A percentile compares a stretch with the other conserved stretches of the same genome.
phyloP scores from a whole-genome alignment of 2,797 vertebrate genomes.

The Sebastes oblongus region DNA sequence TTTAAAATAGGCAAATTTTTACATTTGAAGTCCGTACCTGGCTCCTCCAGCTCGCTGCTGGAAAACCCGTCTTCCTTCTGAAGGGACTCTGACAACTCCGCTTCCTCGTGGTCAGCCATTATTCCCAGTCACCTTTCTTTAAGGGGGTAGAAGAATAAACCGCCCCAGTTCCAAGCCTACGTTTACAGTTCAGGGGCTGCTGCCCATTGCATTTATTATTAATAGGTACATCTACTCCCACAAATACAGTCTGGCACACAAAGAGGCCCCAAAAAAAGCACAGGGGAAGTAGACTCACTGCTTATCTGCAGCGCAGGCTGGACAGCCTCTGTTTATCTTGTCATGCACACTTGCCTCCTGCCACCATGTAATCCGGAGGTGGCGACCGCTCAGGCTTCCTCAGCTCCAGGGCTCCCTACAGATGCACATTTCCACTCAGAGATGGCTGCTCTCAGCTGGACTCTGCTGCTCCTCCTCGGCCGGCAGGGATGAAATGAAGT shows the following conservation, averaged over 20 bases:
- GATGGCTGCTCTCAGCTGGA: slow-evolving; percentile 33
- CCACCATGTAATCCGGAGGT: slow-evolving; percentile 41
- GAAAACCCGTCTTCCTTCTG: slow-evolving; percentile 65
- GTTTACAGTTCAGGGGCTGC: slow-evolving; percentile 46
- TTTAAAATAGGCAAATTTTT: slow-evolving; percentile 85
- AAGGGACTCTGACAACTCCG: slow-evolving; percentile 69
- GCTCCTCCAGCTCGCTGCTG: slow-evolving; percentile 71
- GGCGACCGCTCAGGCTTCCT: slow-evolving; percentile 52
- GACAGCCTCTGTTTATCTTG: slow-evolving; percentile 56
- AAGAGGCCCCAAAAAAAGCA: slow-evolving; percentile 18
- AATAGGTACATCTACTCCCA: slow-evolving; percentile 46
- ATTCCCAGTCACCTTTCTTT: slow-evolving; percentile 11
- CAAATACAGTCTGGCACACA: slow-evolving; percentile 17
- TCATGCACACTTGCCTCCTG: slow-evolving; percentile 50
- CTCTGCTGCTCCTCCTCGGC: slow-evolving; percentile 25
- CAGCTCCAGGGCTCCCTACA: slow-evolving; percentile 37
- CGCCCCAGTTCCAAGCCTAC: neutral
- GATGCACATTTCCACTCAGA: slow-evolving; percentile 27
- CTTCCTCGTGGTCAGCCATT: slow-evolving; percentile 77
- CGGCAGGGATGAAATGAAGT: slow-evolving; percentile 15
- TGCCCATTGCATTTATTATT: slow-evolving; percentile 50
- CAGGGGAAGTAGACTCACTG: slow-evolving; percentile 12
- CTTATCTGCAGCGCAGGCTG: slow-evolving; percentile 57
- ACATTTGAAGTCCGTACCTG: slow-evolving; percentile 73
- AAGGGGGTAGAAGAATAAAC: neutral